A percentile compares a stretch with the other conserved stretches of the same genome.
These are phyloP conservation scores for Psophia crepitans DNA, from an alignment of 2,113 vertebrate species.

Conservation along the genomic window DNA sequence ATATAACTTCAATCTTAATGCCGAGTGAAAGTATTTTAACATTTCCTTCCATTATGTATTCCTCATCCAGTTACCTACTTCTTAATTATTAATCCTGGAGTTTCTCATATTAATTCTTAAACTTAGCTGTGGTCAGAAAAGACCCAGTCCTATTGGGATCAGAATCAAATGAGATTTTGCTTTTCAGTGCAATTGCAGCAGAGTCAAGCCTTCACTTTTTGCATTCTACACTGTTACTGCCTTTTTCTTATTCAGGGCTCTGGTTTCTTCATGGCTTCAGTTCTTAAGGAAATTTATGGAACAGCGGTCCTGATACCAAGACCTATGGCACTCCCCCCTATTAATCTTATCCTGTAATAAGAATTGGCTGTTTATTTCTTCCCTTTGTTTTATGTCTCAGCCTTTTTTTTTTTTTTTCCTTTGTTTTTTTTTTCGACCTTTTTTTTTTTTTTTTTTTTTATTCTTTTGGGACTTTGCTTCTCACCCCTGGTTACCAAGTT, in stretches of 20 bases:
- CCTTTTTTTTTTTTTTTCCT: not conserved
- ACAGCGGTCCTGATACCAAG: slow-evolving; percentile 1
- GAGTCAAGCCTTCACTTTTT: not conserved
- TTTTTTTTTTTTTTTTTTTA: too few species aligned
- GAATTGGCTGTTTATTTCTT: slow-evolving; percentile 22
- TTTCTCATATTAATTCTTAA: not conserved
- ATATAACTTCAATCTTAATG: not conserved
- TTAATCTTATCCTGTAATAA: slow-evolving; percentile 49
- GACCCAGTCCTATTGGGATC: not conserved
- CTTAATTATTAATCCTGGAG: not conserved
- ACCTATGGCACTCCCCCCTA: not conserved
- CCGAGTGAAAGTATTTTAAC: not conserved
- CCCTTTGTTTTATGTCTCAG: slow-evolving; percentile 13
- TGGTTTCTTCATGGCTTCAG: not conserved
- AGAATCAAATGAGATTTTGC: not conserved
- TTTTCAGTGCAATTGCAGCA: not conserved
- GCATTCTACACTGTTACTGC: not conserved
- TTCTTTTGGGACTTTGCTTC: not conserved
- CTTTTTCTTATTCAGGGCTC: not conserved
- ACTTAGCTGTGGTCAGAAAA: not conserved
- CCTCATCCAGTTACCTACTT: not conserved
- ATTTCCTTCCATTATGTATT: not conserved
- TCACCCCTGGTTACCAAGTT: slow-evolving; percentile 46
- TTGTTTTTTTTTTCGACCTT: not conserved
- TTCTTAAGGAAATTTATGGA: slow-evolving; percentile 45